These are phyloP conservation scores for Cremastinae sp. DNA, from an alignment of 2,888 invertebrate species.

Conservation along the genomic window DNA sequence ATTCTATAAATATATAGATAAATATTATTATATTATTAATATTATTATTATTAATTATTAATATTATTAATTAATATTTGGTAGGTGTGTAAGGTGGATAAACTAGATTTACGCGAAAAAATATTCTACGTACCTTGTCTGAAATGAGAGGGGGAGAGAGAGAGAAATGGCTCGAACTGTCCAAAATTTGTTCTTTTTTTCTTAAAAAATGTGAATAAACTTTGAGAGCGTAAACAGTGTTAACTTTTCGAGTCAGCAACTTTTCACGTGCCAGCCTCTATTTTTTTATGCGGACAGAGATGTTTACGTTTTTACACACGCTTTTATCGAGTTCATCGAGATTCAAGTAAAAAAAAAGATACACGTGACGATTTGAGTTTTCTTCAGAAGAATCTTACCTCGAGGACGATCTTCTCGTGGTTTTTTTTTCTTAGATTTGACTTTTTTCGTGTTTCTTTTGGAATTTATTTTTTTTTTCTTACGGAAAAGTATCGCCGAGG, in stretches of 20 bases:
- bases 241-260: conserved; percentile 21
- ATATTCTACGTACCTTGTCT: conserved; percentile 78
- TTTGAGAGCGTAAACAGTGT: conserved; percentile 29
- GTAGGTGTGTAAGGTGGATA: conserved; percentile 77
- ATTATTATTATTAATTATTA: conserved; percentile 66
- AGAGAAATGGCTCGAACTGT: conserved; percentile 58
- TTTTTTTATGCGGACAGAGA: neutral
- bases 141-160: conserved; percentile 61
- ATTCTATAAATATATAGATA: conserved; percentile 75
- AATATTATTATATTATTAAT: conserved; percentile 71
- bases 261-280: conserved; percentile 10
- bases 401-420: neutral
- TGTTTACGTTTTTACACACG: conserved; percentile 7
- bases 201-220: conserved; percentile 40
- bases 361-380: conserved; percentile 11
- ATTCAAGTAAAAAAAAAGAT: conserved; percentile 11
- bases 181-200: conserved; percentile 54
- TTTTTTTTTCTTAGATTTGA: conserved; percentile 15
- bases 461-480: conserved; percentile 1
- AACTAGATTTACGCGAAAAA: conserved; percentile 73
- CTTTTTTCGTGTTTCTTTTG: conserved; percentile 10
- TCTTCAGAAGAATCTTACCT: conserved; percentile 5
- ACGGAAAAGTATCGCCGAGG: neutral
- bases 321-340: conserved; percentile 5
- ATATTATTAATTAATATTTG: conserved; percentile 73